phyloP scores from a whole-genome alignment of 2,888 invertebrate genomes.

The Steinernema hermaphroditum region DNA sequence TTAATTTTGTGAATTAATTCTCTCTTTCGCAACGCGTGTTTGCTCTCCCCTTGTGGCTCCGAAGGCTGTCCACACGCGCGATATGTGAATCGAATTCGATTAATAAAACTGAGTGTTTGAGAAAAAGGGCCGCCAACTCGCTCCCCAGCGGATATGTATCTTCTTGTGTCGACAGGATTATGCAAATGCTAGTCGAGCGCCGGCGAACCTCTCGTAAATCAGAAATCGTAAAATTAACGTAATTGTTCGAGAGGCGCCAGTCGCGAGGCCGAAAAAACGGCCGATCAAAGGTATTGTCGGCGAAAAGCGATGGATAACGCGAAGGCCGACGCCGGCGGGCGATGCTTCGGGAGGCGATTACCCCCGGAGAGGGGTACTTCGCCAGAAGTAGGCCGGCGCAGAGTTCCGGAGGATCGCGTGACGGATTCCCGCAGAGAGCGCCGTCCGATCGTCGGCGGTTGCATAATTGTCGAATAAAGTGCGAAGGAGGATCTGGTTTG shows the following conservation, averaged over 20 bases:
- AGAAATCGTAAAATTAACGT: slow-evolving; percentile 29
- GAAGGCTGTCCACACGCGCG: neutral
- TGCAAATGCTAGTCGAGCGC: slow-evolving; percentile 20
- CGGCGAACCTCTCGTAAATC: slow-evolving; percentile 27
- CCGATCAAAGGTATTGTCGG: neutral
- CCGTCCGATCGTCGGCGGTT: neutral
- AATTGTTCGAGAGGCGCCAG: slow-evolving; percentile 30
- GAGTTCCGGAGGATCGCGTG: slow-evolving; percentile 28
- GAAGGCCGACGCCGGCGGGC: neutral
- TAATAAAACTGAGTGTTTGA: slow-evolving; percentile 6
- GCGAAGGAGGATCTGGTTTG: neutral
- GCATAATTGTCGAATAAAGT: slow-evolving; percentile 21
- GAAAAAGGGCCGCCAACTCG: slow-evolving; percentile 24
- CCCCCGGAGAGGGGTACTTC: neutral
- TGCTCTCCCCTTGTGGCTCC: neutral
- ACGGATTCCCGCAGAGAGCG: slow-evolving; percentile 2
- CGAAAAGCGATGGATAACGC: neutral
- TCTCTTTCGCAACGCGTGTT: slow-evolving; percentile 22
- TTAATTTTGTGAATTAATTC: slow-evolving; percentile 22
- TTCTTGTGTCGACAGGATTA: slow-evolving; percentile 24
- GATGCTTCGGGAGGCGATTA: neutral
- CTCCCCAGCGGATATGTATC: slow-evolving; percentile 30
- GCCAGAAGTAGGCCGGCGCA: neutral
- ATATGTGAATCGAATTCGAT: slow-evolving; percentile 1
- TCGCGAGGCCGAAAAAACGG: slow-evolving; percentile 20